Percentiles rank a stretch among this genome's conserved stretches.
These are phyloP conservation scores for Leptinotarsa peninsularis DNA, from an alignment of 2,888 invertebrate genomes.

Conservation along the genomic window DNA sequence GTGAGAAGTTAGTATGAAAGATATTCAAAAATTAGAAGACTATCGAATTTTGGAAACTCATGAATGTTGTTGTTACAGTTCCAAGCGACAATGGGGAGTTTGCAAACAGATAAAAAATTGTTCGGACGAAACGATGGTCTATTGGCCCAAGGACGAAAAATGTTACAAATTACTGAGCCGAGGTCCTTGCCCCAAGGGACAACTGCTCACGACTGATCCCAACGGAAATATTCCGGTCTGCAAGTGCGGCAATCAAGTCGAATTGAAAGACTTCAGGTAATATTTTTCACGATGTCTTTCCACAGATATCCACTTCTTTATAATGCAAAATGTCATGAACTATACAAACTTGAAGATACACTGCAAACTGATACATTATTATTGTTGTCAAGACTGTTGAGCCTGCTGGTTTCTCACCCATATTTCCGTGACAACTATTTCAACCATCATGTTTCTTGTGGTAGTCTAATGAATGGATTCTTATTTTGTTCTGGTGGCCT, in stretches of 20 bases:
- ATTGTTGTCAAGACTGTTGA: too few species aligned
- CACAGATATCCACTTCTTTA: too few species aligned
- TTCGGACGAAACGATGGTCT: constrained; percentile 74
- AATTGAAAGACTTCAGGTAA: constrained; percentile 65
- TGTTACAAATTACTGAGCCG: constrained; percentile 79
- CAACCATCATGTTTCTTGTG: too few species aligned
- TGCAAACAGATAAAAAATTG: constrained; percentile 78
- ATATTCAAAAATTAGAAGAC: neutral
- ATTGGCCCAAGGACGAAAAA: constrained; percentile 81
- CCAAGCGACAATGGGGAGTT: constrained; percentile 75
- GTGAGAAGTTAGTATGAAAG: constrained; percentile 47
- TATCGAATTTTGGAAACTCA: constrained; percentile 10
- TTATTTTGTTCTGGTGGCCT: too few species aligned
- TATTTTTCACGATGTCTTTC: neutral
- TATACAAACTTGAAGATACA: too few species aligned
- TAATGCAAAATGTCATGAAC: too few species aligned
- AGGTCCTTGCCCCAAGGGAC: constrained; percentile 83
- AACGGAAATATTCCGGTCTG: constrained; percentile 75
- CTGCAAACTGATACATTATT: too few species aligned
- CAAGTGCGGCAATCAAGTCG: constrained; percentile 62
- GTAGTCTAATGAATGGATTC: too few species aligned
- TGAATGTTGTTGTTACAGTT: constrained; percentile 64
- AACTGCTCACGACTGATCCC: constrained; percentile 72
- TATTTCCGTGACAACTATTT: too few species aligned
- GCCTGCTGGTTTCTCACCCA: too few species aligned